phyloP scores from a whole-genome alignment of 2,888 invertebrate species.

The Clunio marinus region DNA sequence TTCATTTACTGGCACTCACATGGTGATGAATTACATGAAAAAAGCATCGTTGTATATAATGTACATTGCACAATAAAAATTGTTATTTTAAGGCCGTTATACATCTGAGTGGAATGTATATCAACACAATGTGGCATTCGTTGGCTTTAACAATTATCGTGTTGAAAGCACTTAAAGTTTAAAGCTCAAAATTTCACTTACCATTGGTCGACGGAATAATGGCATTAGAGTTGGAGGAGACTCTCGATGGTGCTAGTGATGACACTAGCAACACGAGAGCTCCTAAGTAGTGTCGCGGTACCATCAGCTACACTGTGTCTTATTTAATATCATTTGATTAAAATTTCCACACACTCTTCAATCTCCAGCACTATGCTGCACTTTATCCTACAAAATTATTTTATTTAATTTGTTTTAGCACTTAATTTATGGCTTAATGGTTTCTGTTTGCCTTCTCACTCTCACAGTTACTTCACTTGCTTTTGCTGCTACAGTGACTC shows the following conservation, averaged over 20 bases:
- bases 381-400: constrained; percentile 1
- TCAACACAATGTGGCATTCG: not conserved
- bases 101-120: not conserved
- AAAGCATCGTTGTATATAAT: no score
- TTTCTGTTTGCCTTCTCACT: no score
- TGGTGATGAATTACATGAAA: not conserved
- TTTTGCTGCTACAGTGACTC: not conserved
- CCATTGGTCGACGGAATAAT: constrained; percentile 39
- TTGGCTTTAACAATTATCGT: not conserved
- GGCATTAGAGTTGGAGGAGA: constrained; percentile 34
- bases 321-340: constrained; percentile 36
- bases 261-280: constrained; percentile 34
- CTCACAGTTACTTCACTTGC: not conserved
- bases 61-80: not conserved
- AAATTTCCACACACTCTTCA: constrained; percentile 21
- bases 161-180: not conserved
- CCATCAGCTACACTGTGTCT: constrained; percentile 36
- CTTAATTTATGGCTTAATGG: constrained; percentile 38
- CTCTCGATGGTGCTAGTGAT: constrained; percentile 29
- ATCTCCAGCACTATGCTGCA: not conserved
- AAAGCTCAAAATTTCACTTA: not conserved
- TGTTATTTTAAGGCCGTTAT: not conserved
- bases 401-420: constrained; percentile 37
- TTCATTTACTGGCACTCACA: not conserved
- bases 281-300: constrained; percentile 28